phyloP scores from a whole-genome alignment of 2,797 vertebrate genomes.

The Hydrolagus colliei region DNA sequence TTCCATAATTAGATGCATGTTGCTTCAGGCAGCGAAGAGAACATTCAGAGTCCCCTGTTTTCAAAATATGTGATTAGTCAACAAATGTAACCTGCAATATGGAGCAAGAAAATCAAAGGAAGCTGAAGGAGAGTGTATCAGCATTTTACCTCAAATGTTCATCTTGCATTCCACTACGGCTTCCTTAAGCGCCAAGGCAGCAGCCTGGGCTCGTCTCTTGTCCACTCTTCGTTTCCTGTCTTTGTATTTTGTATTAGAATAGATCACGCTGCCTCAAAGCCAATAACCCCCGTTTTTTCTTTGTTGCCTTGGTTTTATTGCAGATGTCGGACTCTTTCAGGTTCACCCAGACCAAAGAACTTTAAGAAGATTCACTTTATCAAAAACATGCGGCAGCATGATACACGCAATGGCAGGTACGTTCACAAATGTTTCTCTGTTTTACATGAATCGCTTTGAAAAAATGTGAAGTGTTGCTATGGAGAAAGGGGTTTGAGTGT shows the following conservation, averaged over 20 bases:
- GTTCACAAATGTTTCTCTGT: conserved; percentile 18
- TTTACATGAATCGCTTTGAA: not conserved
- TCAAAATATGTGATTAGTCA: too few species aligned
- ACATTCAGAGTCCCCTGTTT: too few species aligned
- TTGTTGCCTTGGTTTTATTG: conserved; percentile 48
- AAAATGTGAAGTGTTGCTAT: not conserved
- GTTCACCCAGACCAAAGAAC: conserved; percentile 98
- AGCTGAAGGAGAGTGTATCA: too few species aligned
- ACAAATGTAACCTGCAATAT: too few species aligned
- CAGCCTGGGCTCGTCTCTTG: conserved; percentile 33
- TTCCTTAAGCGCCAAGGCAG: too few species aligned
- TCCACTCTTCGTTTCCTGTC: conserved; percentile 59
- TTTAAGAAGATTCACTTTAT: conserved; percentile 99
- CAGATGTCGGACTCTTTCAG: conserved; percentile 93
- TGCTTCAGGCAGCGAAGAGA: too few species aligned
- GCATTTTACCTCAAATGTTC: too few species aligned
- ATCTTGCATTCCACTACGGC: too few species aligned
- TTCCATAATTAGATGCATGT: too few species aligned
- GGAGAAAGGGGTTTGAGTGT: not conserved
- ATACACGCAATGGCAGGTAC: conserved; percentile 93
- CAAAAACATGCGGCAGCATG: conserved; percentile 94
- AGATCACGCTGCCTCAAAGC: too few species aligned
- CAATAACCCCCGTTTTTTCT: conserved; percentile 21
- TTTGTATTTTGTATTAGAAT: conserved; percentile 46
- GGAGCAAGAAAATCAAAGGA: too few species aligned